These are phyloP conservation scores for Blomia tropicalis DNA, from an alignment of 2,888 invertebrate species.

Conservation along the genomic window DNA sequence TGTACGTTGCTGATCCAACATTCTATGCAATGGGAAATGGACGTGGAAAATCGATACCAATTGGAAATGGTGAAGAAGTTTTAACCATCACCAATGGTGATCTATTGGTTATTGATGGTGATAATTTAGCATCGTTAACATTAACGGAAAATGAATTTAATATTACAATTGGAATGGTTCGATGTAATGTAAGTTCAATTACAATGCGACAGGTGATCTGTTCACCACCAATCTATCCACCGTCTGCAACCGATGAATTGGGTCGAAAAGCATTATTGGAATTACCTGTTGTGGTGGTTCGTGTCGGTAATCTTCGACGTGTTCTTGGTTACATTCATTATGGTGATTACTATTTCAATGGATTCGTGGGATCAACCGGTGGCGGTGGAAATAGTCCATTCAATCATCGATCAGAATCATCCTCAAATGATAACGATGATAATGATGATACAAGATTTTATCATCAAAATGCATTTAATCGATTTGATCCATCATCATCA, in stretches of 20 bases:
- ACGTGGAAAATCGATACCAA: conserved; percentile 62
- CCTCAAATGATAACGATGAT: not conserved
- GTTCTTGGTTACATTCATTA: conserved; percentile 59
- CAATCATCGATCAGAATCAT: conserved; percentile 9
- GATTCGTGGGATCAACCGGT: not conserved
- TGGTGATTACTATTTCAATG: conserved; percentile 24
- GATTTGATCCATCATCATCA: not conserved
- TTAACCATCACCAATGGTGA: conserved; percentile 79
- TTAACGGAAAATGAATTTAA: conserved; percentile 82
- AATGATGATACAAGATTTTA: not conserved
- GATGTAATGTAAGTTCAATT: conserved; percentile 85
- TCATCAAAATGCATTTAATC: not conserved
- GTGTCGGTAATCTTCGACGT: conserved; percentile 67
- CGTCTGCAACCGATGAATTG: conserved; percentile 39
- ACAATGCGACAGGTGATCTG: conserved; percentile 81
- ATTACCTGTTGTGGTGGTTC: conserved; percentile 69
- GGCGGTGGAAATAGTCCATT: not conserved
- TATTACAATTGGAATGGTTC: conserved; percentile 73
- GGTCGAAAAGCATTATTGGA: conserved; percentile 53
- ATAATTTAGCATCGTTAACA: conserved; percentile 65
- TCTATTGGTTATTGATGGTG: conserved; percentile 88
- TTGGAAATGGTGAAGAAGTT: conserved; percentile 54
- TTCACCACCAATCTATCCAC: conserved; percentile 75
- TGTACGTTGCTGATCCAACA: conserved; percentile 78
- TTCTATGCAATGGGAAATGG: conserved; percentile 56